These are phyloP conservation scores for Amitus sp. DNA, from an alignment of 2,888 invertebrate species.

Conservation along the genomic window DNA sequence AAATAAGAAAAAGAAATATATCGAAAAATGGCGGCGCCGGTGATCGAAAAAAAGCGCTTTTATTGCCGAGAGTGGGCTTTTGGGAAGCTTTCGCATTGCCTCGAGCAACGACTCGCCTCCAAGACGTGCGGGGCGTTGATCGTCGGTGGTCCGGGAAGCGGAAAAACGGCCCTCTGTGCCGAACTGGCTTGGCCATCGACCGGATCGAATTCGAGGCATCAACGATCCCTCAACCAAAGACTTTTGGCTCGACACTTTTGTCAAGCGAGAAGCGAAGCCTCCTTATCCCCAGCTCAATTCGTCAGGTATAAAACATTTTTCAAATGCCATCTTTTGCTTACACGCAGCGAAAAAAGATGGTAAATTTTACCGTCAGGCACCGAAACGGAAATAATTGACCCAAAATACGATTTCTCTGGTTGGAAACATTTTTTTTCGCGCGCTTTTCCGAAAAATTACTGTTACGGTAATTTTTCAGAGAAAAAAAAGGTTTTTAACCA, in stretches of 20 bases:
- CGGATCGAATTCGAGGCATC: constrained; percentile 75
- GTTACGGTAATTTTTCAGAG: too few relatives aligned
- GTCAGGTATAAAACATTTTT: constrained; percentile 68
- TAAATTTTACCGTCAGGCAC: too few relatives aligned
- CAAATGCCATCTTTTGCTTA: too few relatives aligned
- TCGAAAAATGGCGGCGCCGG: constrained; percentile 62
- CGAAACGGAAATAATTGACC: too few relatives aligned
- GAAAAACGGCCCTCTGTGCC: constrained; percentile 90
- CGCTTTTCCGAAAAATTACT: too few relatives aligned
- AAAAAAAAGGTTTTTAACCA: too few relatives aligned
- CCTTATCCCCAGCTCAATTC: constrained; percentile 86
- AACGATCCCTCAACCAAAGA: constrained; percentile 79
- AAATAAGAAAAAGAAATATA: constrained; percentile 16
- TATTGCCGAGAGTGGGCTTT: constrained; percentile 97
- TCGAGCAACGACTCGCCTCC: constrained; percentile 87
- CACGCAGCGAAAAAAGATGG: too few relatives aligned
- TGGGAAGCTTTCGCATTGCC: constrained; percentile 89
- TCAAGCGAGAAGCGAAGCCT: constrained; percentile 86
- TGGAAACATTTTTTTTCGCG: too few relatives aligned
- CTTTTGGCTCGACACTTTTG: constrained; percentile 89
- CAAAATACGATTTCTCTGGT: too few relatives aligned
- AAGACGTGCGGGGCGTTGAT: constrained; percentile 91
- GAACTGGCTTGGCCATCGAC: constrained; percentile 80
- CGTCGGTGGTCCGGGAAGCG: constrained; percentile 92
- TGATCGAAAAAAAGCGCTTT: constrained; percentile 77